Percentiles rank a stretch among this genome's conserved stretches.
Conservation (phyloP, 2,113 vertebrate genomes). For the Aphyosemion australe region DNA sequence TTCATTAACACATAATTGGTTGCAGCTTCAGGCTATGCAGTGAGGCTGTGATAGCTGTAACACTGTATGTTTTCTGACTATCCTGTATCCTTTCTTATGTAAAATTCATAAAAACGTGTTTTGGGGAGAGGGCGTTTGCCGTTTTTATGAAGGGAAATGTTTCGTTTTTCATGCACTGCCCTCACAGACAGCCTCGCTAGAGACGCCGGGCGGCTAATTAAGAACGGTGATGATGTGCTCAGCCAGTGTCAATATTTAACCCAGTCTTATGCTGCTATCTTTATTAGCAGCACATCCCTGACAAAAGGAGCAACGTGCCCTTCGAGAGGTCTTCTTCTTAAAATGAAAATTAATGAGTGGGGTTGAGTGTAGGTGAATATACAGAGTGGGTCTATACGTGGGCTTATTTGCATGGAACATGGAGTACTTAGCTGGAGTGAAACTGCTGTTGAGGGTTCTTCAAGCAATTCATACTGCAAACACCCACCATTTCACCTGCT, state of each 20-base stretch:
- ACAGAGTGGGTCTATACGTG: constrained; percentile 69
- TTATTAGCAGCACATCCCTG: constrained; percentile 70
- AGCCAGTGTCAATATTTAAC: constrained; percentile 82
- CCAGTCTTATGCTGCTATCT: constrained; percentile 72
- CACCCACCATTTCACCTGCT: constrained; percentile 66
- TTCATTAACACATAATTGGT: constrained; percentile 83
- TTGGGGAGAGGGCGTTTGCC: constrained; percentile 55
- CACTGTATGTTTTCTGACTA: constrained; percentile 66
- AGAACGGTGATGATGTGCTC: constrained; percentile 72
- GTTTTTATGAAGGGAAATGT: constrained; percentile 62
- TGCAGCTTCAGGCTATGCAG: constrained; percentile 80
- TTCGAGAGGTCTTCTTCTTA: constrained; percentile 76
- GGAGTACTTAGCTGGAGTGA: constrained; percentile 67
- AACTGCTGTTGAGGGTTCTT: constrained; percentile 66
- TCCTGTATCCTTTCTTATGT: constrained; percentile 66
- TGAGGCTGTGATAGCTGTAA: constrained; percentile 68
- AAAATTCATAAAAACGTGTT: constrained; percentile 76
- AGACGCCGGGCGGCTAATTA: constrained; percentile 74
- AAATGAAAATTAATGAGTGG: constrained; percentile 81
- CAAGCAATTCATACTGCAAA: constrained; percentile 61
- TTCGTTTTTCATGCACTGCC: constrained; percentile 61
- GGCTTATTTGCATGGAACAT: constrained; percentile 83
- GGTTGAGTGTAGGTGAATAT: constrained; percentile 69
- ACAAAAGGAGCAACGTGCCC: constrained; percentile 73
- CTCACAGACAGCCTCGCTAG: constrained; percentile 43